Percentiles rank a stretch among this genome's conserved stretches.
These are phyloP conservation scores for Anastatus disparis DNA, from an alignment of 1,140 invertebrate genomes.

Conservation along the genomic window DNA sequence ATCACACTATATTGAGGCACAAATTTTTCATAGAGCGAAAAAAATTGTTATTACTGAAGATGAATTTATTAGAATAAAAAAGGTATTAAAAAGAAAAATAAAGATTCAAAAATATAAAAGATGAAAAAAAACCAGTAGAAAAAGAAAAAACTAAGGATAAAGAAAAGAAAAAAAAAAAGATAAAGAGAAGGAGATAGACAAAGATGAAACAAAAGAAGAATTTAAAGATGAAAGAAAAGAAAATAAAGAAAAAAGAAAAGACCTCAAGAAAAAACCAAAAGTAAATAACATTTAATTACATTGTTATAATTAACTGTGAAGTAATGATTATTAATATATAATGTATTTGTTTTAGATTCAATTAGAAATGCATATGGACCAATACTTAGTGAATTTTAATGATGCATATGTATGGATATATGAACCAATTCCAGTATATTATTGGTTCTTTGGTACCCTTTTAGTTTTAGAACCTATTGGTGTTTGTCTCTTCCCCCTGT, in stretches of 20 bases:
- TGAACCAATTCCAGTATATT: conserved; percentile 96
- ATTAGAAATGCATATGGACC: conserved; percentile 95
- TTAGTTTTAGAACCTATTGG: conserved; percentile 93
- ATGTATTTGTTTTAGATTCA: too few species aligned
- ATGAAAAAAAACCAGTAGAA: conserved; percentile 62
- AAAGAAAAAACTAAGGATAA: conserved; percentile 64
- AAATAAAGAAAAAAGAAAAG: conserved; percentile 46
- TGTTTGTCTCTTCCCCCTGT: conserved; percentile 97
- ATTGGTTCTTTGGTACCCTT: conserved; percentile 92
- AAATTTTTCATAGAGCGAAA: conserved; percentile 95
- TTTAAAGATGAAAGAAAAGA: conserved; percentile 49
- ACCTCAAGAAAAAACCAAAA: conserved; percentile 59
- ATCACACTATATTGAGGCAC: conserved; percentile 89
- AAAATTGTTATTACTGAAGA: conserved; percentile 72
- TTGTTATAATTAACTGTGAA: too few species aligned
- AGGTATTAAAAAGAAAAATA: conserved; percentile 78
- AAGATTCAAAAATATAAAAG: conserved; percentile 69
- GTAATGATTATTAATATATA: neutral
- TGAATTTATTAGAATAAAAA: conserved; percentile 62
- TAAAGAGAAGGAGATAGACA: conserved; percentile 60
- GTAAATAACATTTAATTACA: conserved; percentile 46
- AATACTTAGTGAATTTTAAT: conserved; percentile 90
- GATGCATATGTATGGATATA: conserved; percentile 99
- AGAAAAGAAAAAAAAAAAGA: conserved; percentile 70
- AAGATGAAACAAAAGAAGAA: conserved; percentile 66